A percentile compares a stretch with the other conserved stretches of the same genome.
These are phyloP conservation scores for Diachasma alloeum DNA, from an alignment of 1,140 invertebrate species.

Conservation along the genomic window DNA sequence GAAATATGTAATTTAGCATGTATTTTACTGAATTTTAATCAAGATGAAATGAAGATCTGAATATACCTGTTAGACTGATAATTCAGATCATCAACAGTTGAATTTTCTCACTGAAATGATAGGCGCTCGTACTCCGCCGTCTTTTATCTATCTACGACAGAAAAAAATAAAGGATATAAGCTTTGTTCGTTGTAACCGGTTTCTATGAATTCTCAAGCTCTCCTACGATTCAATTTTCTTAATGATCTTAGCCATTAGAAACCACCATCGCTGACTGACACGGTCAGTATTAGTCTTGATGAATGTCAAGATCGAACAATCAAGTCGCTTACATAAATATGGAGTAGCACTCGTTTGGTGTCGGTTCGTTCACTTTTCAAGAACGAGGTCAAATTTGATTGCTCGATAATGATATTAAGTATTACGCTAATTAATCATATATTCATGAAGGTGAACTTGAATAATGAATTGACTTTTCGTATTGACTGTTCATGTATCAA, in stretches of 20 bases:
- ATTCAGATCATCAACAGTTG: background rate
- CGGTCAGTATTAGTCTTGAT: background rate
- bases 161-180: background rate
- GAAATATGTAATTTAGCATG: background rate
- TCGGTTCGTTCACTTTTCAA: background rate
- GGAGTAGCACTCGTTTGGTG: background rate
- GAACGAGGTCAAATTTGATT: background rate
- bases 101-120: background rate
- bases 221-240: background rate
- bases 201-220: background rate
- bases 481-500: background rate
- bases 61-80: conserved; percentile 13
- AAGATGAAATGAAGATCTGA: background rate
- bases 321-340: background rate
- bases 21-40: background rate
- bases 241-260: background rate
- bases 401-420: background rate
- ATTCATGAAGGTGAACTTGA: too few species aligned
- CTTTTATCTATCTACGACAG: background rate
- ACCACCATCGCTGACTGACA: background rate
- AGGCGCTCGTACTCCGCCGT: background rate
- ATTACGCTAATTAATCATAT: background rate
- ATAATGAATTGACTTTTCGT: background rate
- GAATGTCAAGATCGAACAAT: background rate
- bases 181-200: background rate